A percentile compares a stretch with the other conserved stretches of the same genome.
Conservation (phyloP, 2,888 invertebrate genomes). For the Cerastoderma edule region DNA sequence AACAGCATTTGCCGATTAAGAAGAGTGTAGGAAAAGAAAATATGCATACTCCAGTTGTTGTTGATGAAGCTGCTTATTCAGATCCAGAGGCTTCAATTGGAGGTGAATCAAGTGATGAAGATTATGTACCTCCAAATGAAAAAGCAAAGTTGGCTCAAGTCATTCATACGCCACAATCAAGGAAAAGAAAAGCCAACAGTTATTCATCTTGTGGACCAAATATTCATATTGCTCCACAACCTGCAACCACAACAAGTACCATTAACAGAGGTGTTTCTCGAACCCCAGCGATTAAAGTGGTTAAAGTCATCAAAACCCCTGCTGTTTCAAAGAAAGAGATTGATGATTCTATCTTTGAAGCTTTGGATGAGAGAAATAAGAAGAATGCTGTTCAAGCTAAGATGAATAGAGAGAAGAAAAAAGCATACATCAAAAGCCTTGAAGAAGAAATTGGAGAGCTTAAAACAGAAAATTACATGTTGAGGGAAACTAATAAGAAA, state of each 20-base stretch:
- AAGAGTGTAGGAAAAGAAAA: constrained; percentile 4
- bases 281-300: constrained; percentile 62
- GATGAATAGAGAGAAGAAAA: constrained; percentile 80
- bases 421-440: constrained; percentile 74
- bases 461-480: constrained; percentile 65
- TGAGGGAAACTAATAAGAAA: constrained; percentile 59
- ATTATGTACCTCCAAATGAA: background rate
- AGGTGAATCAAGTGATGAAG: constrained; percentile 8
- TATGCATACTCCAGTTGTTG: background rate
- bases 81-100: no score
- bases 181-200: no score
- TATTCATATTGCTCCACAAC: no score
- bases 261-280: no score
- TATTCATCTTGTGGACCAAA: no score
- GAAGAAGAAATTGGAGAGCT: constrained; percentile 71
- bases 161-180: no score
- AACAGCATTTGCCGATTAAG: no score
- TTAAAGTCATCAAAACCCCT: constrained; percentile 68
- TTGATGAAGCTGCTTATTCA: no score
- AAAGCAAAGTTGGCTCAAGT: background rate
- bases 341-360: constrained; percentile 62
- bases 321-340: constrained; percentile 44
- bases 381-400: constrained; percentile 80
- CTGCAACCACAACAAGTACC: no score
- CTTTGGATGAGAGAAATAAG: constrained; percentile 71